Conservation (phyloP, 2,888 invertebrate species). For the Drosophila suboccidentalis region DNA sequence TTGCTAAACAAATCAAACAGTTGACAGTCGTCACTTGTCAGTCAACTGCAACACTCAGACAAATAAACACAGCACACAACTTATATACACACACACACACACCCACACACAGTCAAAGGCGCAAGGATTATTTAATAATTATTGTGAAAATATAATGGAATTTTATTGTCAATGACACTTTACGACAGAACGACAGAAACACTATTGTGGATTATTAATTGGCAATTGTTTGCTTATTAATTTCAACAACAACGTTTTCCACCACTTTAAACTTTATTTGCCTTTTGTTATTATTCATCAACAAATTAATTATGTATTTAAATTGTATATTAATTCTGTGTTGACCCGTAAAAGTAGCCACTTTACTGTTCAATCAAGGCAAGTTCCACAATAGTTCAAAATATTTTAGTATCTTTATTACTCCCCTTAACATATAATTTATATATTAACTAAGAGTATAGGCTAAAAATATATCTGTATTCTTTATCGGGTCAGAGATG, state of each 20-base stretch:
- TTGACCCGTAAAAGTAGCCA: background rate
- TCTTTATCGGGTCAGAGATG: too few relatives aligned
- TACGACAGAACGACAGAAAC: slow-evolving; percentile 19
- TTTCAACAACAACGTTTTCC: slow-evolving; percentile 3
- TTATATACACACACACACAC: background rate
- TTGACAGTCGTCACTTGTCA: slow-evolving; percentile 51
- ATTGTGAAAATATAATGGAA: slow-evolving; percentile 16
- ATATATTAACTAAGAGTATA: too few relatives aligned
- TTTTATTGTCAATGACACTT: slow-evolving; percentile 6
- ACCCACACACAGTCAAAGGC: background rate
- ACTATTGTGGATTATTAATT: slow-evolving; percentile 35
- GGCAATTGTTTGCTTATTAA: slow-evolving; percentile 16
- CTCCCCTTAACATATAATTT: background rate
- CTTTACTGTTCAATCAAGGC: background rate
- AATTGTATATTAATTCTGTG: slow-evolving; percentile 11
- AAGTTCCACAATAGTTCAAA: background rate
- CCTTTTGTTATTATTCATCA: slow-evolving; percentile 13
- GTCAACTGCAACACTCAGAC: slow-evolving; percentile 5
- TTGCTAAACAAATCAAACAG: slow-evolving; percentile 61
- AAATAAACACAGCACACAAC: background rate
- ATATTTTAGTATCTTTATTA: background rate
- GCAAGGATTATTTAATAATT: slow-evolving; percentile 29
- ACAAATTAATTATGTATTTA: slow-evolving; percentile 3
- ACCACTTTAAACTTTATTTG: slow-evolving; percentile 26
- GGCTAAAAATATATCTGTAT: too few relatives aligned